Evolutionary conservation across 2,113 vertebrate genomes (phyloP).

Genomic region (Corynorhinus townsendii): DNA sequence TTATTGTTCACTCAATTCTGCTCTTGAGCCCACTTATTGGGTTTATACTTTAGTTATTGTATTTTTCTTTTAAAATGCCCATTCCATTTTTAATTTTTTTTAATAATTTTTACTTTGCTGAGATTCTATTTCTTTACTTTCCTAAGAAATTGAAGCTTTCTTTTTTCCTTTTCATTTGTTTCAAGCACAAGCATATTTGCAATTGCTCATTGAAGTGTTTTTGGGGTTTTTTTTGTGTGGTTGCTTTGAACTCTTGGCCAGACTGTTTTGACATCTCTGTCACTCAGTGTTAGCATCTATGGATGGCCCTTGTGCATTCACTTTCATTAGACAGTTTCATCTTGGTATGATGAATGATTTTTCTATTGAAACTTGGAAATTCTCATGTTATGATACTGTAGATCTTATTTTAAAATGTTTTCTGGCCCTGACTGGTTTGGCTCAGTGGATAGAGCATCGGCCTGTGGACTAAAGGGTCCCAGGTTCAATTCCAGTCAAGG

Average conservation of each 20-base stretch:
- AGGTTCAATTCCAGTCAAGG: too few species aligned
- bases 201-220: background rate
- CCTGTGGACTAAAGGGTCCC: too few species aligned
- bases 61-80: background rate
- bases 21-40: background rate
- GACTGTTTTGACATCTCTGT: background rate
- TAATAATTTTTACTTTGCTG: background rate
- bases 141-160: background rate
- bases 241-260: background rate
- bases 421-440: too few species aligned
- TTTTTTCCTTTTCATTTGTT: background rate
- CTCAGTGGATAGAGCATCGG: too few species aligned
- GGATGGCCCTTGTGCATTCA: background rate
- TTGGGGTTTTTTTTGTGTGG: background rate
- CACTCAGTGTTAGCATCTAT: background rate
- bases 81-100: background rate
- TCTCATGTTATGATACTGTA: background rate
- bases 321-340: background rate
- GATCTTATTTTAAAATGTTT: background rate
- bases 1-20: background rate
- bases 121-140: background rate
- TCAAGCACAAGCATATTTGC: background rate
- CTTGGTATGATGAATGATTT: background rate
- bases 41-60: background rate
- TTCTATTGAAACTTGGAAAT: background rate